Conservation (phyloP, 2,888 invertebrate genomes). For the Rambutsinella grinnellia region DNA sequence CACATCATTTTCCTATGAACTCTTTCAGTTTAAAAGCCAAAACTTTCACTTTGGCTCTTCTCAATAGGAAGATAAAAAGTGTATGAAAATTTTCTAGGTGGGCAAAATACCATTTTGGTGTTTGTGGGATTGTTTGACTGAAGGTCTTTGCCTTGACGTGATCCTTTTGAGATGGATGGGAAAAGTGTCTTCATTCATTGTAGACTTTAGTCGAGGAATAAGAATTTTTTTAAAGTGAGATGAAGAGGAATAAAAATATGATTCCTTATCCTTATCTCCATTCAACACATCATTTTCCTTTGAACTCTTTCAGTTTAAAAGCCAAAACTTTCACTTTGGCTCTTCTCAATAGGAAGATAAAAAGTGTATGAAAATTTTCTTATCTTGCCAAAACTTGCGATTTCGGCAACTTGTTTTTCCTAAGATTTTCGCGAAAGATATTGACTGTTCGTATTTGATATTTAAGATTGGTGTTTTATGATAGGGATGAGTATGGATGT, state of each 20-base stretch:
- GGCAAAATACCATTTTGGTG: slow-evolving; percentile 16
- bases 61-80: neutral
- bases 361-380: no score
- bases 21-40: neutral
- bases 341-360: neutral
- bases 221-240: neutral
- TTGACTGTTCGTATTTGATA: no score
- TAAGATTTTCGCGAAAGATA: no score
- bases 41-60: neutral
- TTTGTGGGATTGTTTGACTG: slow-evolving; percentile 3
- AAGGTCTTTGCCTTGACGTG: slow-evolving; percentile 27
- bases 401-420: no score
- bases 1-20: neutral
- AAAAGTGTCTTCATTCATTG: slow-evolving; percentile 2
- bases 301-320: neutral
- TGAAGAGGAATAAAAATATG: neutral
- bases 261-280: neutral
- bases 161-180: slow-evolving; percentile 19
- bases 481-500: no score
- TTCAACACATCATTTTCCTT: neutral
- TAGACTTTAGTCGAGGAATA: neutral
- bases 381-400: no score
- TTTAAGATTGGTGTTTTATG: no score
- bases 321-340: neutral
- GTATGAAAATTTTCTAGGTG: no score